Base-by-base conservation (phyloP, 1,140 invertebrate species). In the Cydia strobilella region DNA sequence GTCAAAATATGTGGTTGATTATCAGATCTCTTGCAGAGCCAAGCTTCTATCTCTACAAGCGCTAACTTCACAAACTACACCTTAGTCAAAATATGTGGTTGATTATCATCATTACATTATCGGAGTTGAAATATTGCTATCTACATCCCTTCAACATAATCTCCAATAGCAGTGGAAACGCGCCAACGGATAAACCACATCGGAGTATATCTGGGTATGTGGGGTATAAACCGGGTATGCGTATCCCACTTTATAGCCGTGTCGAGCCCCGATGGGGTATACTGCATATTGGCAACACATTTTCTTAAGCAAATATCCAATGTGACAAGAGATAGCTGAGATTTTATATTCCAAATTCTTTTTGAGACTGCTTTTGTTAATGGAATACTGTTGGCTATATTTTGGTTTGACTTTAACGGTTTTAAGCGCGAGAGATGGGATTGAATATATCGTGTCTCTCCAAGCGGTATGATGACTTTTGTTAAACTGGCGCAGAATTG, bases 271-370 rank as follows among this genome's bases (percentile, higher is more conserved):
- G 39, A 35, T 48, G 69, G 54, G 71, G 81, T 81, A 81, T 82
- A 84, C 79, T 85, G 84, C 84, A 85, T 82, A 85, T 85, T 85
- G 84, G 82, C 74, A 80, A 79, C 82, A 84, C 81, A 84, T 85
- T 82, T 83, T 82, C 80, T 78, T 85, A 81, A 82, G 78, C 81
- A 85, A 85, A 84, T 85, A 84, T 78, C 77, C 75, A 72, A 75
- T 75, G 77, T 75, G 82, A 78, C 74, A 72, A 73, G 45, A 66
- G 65, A 69, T 69, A 35, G 35, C 27, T 20, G 65, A 35, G 31
- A 35, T 73, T 73, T 73, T 69, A 69, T 69, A 35, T 66, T 66
- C 63, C 1, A 35, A 15, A 69, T 42, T 69, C 31, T 69, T 65
- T 27, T 13, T 35, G 13, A n/a, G 25, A 20, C 20, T 59, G 54